Conservation (phyloP, 2,113 vertebrate genomes). For the Scopus umbretta region DNA sequence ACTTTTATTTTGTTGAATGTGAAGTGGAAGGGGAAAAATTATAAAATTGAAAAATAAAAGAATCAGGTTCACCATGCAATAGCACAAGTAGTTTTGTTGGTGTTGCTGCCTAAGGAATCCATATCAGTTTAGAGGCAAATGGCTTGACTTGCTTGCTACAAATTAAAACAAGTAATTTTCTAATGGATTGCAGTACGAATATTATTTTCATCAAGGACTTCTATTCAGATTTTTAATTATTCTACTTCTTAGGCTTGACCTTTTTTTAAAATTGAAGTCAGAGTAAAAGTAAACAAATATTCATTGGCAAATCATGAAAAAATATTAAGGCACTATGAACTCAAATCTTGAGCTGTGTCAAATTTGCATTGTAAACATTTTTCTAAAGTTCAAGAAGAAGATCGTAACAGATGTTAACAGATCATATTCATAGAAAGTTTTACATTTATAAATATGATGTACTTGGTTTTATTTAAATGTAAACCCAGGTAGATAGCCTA, state of each 20-base stretch:
- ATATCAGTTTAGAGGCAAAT: not conserved
- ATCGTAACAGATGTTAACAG: not conserved
- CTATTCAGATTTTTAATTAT: not conserved
- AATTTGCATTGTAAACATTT: not conserved
- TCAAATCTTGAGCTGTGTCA: not conserved
- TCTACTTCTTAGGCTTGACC: not conserved
- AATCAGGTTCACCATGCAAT: fast-evolving
- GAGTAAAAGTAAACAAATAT: not conserved
- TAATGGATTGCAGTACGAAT: not conserved
- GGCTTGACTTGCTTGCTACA: not conserved
- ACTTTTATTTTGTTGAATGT: not conserved
- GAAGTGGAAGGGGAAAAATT: not conserved
- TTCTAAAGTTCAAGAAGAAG: not conserved
- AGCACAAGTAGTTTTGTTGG: not conserved
- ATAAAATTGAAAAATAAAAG: not conserved
- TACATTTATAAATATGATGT: not conserved
- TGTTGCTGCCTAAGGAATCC: not conserved
- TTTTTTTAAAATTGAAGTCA: not conserved
- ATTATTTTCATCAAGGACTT: not conserved
- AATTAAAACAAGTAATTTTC: not conserved
- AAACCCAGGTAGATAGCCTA: not conserved
- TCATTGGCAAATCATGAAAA: not conserved
- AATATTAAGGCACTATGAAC: not conserved
- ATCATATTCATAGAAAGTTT: not conserved
- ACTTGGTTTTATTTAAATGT: not conserved